These are phyloP conservation scores for Cepaea nemoralis DNA, from an alignment of 1,140 invertebrate genomes.

Conservation along the genomic window DNA sequence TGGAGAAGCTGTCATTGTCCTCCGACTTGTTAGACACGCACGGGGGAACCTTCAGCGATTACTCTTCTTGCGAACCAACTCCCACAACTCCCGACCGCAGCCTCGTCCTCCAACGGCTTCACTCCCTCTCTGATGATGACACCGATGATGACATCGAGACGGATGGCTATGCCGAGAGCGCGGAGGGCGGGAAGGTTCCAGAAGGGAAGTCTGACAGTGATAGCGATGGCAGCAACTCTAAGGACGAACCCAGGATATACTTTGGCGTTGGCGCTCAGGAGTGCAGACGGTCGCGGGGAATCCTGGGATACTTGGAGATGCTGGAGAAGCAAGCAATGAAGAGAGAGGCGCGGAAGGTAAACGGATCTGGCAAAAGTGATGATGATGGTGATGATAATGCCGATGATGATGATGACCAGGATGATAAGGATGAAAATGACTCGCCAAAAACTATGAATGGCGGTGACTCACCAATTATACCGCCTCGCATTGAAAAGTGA, in stretches of 20 bases:
- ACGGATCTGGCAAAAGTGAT: not conserved
- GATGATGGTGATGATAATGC: not conserved
- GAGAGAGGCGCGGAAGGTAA: not conserved
- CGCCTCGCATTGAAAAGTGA: constrained; percentile 27
- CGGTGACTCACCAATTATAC: constrained; percentile 24
- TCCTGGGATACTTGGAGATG: constrained; percentile 63
- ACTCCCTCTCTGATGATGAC: constrained; percentile 47
- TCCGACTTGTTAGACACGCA: constrained; percentile 16
- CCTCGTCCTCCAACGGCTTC: constrained; percentile 44
- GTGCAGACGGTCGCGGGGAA: constrained; percentile 50
- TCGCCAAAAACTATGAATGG: constrained; percentile 12
- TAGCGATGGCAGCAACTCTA: not conserved
- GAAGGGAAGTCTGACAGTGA: constrained; percentile 31
- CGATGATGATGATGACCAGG: not conserved
- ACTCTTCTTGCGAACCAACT: constrained; percentile 42
- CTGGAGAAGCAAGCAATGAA: constrained; percentile 55
- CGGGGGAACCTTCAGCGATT: constrained; percentile 39
- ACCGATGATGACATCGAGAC: constrained; percentile 47
- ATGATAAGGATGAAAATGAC: constrained; percentile 12
- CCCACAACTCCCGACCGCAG: constrained; percentile 46
- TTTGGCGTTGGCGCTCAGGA: constrained; percentile 5
- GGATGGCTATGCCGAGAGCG: constrained; percentile 38
- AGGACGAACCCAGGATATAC: constrained; percentile 23
- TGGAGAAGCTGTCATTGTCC: constrained; percentile 34
- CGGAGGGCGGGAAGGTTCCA: constrained; percentile 38